Conservation (phyloP, 1,140 invertebrate species). For the Drosophila teissieri region DNA sequence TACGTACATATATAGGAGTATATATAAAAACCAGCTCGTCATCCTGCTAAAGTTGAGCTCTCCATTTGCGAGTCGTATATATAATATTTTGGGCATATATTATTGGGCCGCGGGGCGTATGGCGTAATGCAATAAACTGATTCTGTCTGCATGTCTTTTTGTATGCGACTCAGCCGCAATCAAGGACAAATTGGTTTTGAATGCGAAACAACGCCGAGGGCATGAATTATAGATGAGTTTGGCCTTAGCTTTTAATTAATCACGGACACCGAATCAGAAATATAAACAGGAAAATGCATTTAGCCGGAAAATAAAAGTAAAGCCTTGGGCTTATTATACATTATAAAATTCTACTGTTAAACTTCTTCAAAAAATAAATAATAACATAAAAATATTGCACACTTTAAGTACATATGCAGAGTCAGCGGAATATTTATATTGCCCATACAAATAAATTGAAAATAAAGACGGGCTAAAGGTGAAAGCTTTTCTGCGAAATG, state of each 20-base stretch:
- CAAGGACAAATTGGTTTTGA: slow-evolving; percentile 24
- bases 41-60: slow-evolving; percentile 10
- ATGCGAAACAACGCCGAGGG: not conserved
- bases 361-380: not conserved
- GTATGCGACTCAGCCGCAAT: slow-evolving; percentile 23
- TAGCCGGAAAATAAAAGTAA: not conserved
- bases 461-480: slow-evolving; percentile 4
- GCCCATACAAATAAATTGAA: not conserved
- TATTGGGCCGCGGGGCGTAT: slow-evolving; percentile 23
- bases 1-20: slow-evolving; percentile 11
- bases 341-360: not conserved
- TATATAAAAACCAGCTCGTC: slow-evolving; percentile 19
- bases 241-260: not conserved
- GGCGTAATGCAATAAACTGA: slow-evolving; percentile 64
- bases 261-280: not conserved
- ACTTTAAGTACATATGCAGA: slow-evolving; percentile 5
- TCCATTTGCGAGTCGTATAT: not conserved
- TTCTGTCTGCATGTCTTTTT: slow-evolving; percentile 8
- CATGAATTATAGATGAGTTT: no score
- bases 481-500: not conserved
- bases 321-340: no score
- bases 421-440: slow-evolving; percentile 23
- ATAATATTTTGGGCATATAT: slow-evolving; percentile 7
- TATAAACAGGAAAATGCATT: slow-evolving; percentile 16
- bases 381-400: slow-evolving; percentile 12